These are phyloP conservation scores for Tragelaphus scriptus DNA, from an alignment of 2,113 vertebrate genomes.

Conservation along the genomic window DNA sequence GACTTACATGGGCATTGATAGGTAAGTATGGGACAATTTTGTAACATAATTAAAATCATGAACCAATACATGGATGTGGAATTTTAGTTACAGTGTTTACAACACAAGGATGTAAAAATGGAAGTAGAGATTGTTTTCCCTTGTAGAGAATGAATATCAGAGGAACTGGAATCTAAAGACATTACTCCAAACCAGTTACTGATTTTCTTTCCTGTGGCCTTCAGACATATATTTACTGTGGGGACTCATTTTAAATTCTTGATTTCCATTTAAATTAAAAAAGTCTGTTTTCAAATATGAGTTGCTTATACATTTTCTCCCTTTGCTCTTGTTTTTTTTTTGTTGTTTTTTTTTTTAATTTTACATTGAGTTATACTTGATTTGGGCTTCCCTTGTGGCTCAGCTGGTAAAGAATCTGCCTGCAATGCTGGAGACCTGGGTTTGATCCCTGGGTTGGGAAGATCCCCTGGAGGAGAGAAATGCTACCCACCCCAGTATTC, in stretches of 20 bases:
- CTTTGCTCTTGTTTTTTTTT: not conserved
- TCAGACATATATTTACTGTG: not conserved
- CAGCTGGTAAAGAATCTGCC: not conserved
- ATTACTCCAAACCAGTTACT: not conserved
- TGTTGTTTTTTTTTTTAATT: not conserved
- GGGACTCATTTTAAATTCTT: not conserved
- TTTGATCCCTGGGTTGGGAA: not conserved
- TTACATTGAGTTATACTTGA: not conserved
- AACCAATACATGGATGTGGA: not conserved
- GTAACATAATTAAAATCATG: not conserved
- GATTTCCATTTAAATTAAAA: not conserved
- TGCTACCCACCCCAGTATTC: not conserved
- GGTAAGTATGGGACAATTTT: not conserved
- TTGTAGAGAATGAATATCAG: not conserved
- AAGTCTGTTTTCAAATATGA: not conserved
- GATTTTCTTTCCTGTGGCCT: not conserved
- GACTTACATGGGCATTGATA: not conserved
- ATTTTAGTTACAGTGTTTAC: not conserved
- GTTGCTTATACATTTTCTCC: not conserved
- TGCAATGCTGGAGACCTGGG: fast-evolving
- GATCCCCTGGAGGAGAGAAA: not conserved
- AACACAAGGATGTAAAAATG: not conserved
- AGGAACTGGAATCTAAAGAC: not conserved
- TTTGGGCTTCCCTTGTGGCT: not conserved
- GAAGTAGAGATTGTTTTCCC: not conserved